Base-by-base conservation (phyloP, 2,888 invertebrate genomes). In the Zaprionus bogoriensis region DNA sequence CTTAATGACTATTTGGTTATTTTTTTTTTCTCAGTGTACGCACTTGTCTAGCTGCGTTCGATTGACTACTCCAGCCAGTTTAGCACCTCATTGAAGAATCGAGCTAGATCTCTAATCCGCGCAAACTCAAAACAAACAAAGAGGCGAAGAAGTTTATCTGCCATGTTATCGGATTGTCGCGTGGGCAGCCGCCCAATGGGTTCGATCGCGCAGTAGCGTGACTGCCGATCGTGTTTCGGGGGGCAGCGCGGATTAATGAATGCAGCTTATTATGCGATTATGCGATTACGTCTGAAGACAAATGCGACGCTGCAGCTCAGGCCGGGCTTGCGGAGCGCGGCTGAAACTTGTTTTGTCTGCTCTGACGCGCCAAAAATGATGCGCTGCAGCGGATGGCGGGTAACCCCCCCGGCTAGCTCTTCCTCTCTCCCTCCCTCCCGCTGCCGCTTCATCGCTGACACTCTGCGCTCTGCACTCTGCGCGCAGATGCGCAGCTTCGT, bases 121-220 rank as follows among this genome's bases (percentile, higher is more conserved):
- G 5, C 7, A 36, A 36, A 41, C 48, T 42, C 38, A 51, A 30
- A 36, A 36, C 17, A 36, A 17, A 36, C 32, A 36, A 36, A 17
- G 9, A 36, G 19, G 30, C 20, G 28, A 48, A 39, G 54, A 20
- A 36, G 53, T 39, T 39, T 28, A 28, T 48, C 36, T 23, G 14
- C 25, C 20, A 59, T 45, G 6, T 32, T 27, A 36, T 46, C 25
- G 46, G 10, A 6, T 20, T 52, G 47, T 59, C 55, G 62, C 61
- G 74, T 67, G 69, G 79, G 81, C 55, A 55, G 57, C 44, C 57
- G 51, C 47, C 60, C 57, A 71, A 78, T 69, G 77, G 54, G 63
- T 60, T 61, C 63, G 63, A 58, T 17, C 12, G 22, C 44, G 25
- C 42, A 45, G 32, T 41, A 19, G 62, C 79, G 79, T 79, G 77